Percentiles rank a stretch among this genome's conserved stretches.
Conservation (phyloP, 1,140 invertebrate genomes). For the Drosophila elegans region DNA sequence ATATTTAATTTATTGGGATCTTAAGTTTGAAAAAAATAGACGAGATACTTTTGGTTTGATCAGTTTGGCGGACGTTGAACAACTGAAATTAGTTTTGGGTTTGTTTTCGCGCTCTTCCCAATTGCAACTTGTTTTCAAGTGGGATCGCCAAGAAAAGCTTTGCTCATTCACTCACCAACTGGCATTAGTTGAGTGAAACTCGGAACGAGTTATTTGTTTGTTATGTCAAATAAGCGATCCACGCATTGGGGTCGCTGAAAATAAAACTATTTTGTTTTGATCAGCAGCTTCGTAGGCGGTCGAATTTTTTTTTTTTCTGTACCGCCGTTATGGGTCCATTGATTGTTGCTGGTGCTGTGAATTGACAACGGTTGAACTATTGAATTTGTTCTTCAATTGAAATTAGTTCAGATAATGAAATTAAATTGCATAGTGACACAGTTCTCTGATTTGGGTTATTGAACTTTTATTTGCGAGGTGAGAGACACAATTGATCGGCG, state of each 20-base stretch:
- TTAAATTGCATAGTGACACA: slow-evolving; percentile 66
- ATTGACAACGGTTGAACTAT: slow-evolving; percentile 22
- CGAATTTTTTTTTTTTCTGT: slow-evolving; percentile 11
- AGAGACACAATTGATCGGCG: no score
- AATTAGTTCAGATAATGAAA: slow-evolving; percentile 27
- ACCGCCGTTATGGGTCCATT: slow-evolving; percentile 11
- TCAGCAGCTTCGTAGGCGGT: slow-evolving; percentile 56
- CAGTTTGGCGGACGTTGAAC: slow-evolving; percentile 48
- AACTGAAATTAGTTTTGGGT: slow-evolving; percentile 61
- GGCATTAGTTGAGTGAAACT: slow-evolving; percentile 60
- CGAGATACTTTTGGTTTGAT: slow-evolving; percentile 15
- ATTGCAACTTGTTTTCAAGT: slow-evolving; percentile 20
- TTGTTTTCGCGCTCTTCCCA: slow-evolving; percentile 4
- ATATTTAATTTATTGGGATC: not conserved
- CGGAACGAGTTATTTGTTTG: slow-evolving; percentile 54
- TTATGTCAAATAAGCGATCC: slow-evolving; percentile 25
- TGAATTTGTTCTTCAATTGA: slow-evolving; percentile 25
- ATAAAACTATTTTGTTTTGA: slow-evolving; percentile 74
- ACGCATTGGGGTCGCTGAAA: slow-evolving; percentile 33
- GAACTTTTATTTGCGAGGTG: slow-evolving; percentile 12
- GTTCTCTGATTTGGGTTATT: slow-evolving; percentile 26
- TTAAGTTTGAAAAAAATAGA: slow-evolving; percentile 2
- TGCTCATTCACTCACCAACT: slow-evolving; percentile 25
- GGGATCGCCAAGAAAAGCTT: slow-evolving; percentile 25
- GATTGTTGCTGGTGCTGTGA: slow-evolving; percentile 8